Evolutionary conservation across 2,888 invertebrate species (phyloP), one percentile per base, ranked within the genome.

Genomic region (Girardia tigrina): DNA sequence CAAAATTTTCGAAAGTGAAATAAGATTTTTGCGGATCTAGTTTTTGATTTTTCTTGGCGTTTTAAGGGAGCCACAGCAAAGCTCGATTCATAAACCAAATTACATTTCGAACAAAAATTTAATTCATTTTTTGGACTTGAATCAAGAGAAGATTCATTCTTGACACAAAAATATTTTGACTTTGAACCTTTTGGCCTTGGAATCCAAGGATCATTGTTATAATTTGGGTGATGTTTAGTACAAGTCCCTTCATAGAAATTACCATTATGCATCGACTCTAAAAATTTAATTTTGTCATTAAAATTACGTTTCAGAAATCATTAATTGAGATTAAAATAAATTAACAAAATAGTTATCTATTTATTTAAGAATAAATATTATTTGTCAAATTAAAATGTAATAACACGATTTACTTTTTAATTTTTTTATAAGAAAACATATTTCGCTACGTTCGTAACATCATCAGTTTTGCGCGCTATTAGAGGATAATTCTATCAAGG

Each of bases 1-100:
- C 75, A 75, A 36, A 73, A 73, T 20, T 42, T 29, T 6, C 26
- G 14, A 42, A 73, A 73, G 20, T 73, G 73, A 36, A 12, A 36
- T 12, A 36, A 36, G 36, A 36, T 36, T 12, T 12, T 8, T 36
- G 36, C 8, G 16, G 36, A 36, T 36, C 16, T 36, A 12, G 36
- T 36, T 36, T 36, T 8, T 8, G 36, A 36, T 36, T 36, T 36
- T 36, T 36, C 36, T 16, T 12, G 12, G 16, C 36, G 36, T 36
- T 36, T 36, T 36, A 16, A 36, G 16, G 8, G 12, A 12, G 36
- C 8, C 8, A 36, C 36, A 36, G 36, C 12, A 36, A 36, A 36
- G 36, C 16, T 36, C 16, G 12, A 12, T 16, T 36, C 36, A 36
- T 12, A 36, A 36, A 36, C 36, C 16, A 36, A 36, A 36, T 36